Base-by-base conservation (phyloP, 2,113 vertebrate species). In the Amazona vittata region DNA sequence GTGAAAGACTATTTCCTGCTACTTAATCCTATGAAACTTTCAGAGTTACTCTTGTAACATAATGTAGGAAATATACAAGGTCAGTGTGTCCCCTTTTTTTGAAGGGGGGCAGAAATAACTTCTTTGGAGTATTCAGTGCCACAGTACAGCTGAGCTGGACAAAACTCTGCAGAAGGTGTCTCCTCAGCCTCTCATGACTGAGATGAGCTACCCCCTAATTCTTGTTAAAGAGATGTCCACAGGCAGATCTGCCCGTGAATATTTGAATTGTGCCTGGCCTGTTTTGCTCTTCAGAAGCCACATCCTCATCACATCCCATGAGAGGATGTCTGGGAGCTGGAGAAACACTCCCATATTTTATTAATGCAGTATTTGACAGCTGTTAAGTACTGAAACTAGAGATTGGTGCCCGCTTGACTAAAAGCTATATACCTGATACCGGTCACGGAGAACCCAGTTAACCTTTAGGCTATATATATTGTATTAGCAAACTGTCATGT, bases 321-420 rank as follows among this genome's bases (percentile, higher is more conserved):
- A 4, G 13, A 67, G 29, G 84, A n/a, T 4, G 31, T 35, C 35
- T 79, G 92, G 73, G 49, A 67, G 97, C 78, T 69, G 33, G 71
- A 80, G 96, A 89, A 90, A 60, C 5, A 6, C 70, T 86, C 43
- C 90, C 79, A 70, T 97, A 20, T 96, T 97, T 97, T 97, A 97
- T 98, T 98, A 41, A 97, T 93, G 93, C 76, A 67, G 60, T 57
- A 16, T 94, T 93, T 96, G 96, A 98, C 97, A 97, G 98, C 98
- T 98, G 97, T 88, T 96, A 97, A 93, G 65, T 83, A 43, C 82
- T 91, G 97, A 97, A 97, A 98, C 91, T 70, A 93, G 96, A 98
- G 96, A 96, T 94, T 76, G 96, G 80, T 74, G 49, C 87, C 92
- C 39, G 9, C 64, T 67, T 69, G 92, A 57, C 93, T 89, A 76